Evolutionary conservation across 2,888 invertebrate genomes (phyloP).

Genomic region (Punctoribates punctum): DNA sequence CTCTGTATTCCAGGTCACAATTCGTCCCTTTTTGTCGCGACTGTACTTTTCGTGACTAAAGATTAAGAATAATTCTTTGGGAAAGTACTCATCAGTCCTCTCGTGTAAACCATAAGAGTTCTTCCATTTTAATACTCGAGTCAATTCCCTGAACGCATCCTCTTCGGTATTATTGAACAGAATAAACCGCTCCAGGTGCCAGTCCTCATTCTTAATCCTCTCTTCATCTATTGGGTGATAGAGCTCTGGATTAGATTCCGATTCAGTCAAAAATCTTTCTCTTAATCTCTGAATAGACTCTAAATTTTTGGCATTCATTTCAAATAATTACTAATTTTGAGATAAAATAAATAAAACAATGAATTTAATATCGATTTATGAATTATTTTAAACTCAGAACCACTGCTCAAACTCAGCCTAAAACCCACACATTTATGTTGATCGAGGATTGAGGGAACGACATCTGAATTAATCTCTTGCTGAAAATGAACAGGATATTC

Average conservation of each 20-base stretch:
- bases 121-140: conserved; percentile 35
- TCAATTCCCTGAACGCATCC: conserved; percentile 21
- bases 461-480: too few relatives aligned
- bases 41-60: conserved; percentile 10
- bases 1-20: neutral
- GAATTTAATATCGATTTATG: too few relatives aligned
- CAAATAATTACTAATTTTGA: too few relatives aligned
- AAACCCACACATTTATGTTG: too few relatives aligned
- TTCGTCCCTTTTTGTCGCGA: conserved; percentile 22
- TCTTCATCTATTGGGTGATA: conserved; percentile 40
- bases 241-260: neutral
- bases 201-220: conserved; percentile 35
- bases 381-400: too few relatives aligned
- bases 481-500: too few relatives aligned
- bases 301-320: neutral
- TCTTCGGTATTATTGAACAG: conserved; percentile 6
- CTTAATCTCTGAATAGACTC: neutral
- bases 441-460: too few relatives aligned
- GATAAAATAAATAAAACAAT: too few relatives aligned
- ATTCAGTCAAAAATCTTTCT: conserved; percentile 22
- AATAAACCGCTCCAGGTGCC: conserved; percentile 25
- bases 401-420: too few relatives aligned
- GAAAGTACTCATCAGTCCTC: conserved; percentile 27
- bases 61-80: conserved; percentile 38
- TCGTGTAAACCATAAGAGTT: conserved; percentile 39